Evolutionary conservation across 2,113 vertebrate species (phyloP), one percentile per base, ranked within the genome.

Genomic region (Gnathonemus echidnorhynchus): DNA sequence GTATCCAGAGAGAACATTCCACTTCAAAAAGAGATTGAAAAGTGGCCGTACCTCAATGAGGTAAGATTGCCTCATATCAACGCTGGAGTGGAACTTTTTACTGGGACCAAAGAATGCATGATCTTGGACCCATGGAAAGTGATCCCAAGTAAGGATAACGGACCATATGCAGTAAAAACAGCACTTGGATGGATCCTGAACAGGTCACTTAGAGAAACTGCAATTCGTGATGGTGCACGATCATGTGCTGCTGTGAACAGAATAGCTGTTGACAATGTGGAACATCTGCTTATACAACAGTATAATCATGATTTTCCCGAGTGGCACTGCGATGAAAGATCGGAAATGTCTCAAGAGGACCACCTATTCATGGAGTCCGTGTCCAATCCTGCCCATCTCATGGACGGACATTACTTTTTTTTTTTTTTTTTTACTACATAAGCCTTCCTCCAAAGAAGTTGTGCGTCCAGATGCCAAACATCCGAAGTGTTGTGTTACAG

Each of bases 1-100:
- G 87, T 89, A 10, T 52, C 31, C 6, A 89, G 21, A 21, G 88
- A 88, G 42, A 90, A 87, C 49, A 86, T 92, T 86, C 89, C 90
- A 39, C 42, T 39, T 19, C 74, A 90, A 13, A 86, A 88, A 1
- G 86, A 89, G 42, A 48, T 52, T 24, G 77, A 48, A 5, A 89
- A 39, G 50, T 91, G 91, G 90, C 53, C 52, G 1, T 87, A 88
- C 48, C 39, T 88, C 3, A 77, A 86, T 21, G 86, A 87, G 48
- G 88, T 91, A 2, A 84, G 50, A 46, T 17, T 91, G 42, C 50
- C 88, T 45, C 52, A 48, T 5, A 91, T 88, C 42, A 46, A 89
- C 2, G 31, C 52, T 42, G 31, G 50, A 31, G n/a, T 89, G 17
- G 85, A 50, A 45, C 49, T 89, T 35, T 45, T 90, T 9, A 90